phyloP scores from a whole-genome alignment of 1,140 invertebrate genomes.

The Diorhabda elongata region DNA sequence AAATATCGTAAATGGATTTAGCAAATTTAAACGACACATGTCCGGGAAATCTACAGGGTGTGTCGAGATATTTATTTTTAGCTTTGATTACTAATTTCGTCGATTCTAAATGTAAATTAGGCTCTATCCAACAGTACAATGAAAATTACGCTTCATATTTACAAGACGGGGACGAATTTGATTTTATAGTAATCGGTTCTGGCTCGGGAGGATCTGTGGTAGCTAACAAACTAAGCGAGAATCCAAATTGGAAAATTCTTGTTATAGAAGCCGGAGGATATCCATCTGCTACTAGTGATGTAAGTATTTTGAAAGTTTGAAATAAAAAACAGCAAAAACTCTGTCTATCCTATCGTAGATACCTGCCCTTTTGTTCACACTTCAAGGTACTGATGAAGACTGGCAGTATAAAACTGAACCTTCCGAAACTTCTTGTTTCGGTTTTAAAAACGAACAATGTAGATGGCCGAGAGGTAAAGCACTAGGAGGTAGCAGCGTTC shows the following conservation, averaged over 20 bases:
- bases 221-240: conserved; percentile 31
- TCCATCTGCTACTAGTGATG: conserved; percentile 30
- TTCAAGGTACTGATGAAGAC: conserved; percentile 51
- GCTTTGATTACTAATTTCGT: conserved; percentile 29
- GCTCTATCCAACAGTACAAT: conserved; percentile 23
- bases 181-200: conserved; percentile 37
- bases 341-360: conserved; percentile 20
- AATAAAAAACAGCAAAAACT: not conserved
- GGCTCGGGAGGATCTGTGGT: conserved; percentile 34
- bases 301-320: conserved; percentile 17
- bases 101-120: conserved; percentile 24
- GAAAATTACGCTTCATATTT: conserved; percentile 20
- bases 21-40: conserved; percentile 18
- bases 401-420: conserved; percentile 89
- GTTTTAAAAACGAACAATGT: conserved; percentile 40
- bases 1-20: too few relatives aligned
- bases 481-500: conserved; percentile 56
- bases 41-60: conserved; percentile 21
- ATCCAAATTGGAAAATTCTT: conserved; percentile 30
- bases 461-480: conserved; percentile 44
- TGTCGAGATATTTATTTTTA: conserved; percentile 28
- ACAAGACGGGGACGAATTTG: conserved; percentile 30
- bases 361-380: conserved; percentile 26
- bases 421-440: conserved; percentile 71
- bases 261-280: conserved; percentile 34